Evolutionary conservation across 2,797 vertebrate genomes (phyloP), one percentile per base, ranked within the genome.

Genomic region (Sciaenops ocellatus): DNA sequence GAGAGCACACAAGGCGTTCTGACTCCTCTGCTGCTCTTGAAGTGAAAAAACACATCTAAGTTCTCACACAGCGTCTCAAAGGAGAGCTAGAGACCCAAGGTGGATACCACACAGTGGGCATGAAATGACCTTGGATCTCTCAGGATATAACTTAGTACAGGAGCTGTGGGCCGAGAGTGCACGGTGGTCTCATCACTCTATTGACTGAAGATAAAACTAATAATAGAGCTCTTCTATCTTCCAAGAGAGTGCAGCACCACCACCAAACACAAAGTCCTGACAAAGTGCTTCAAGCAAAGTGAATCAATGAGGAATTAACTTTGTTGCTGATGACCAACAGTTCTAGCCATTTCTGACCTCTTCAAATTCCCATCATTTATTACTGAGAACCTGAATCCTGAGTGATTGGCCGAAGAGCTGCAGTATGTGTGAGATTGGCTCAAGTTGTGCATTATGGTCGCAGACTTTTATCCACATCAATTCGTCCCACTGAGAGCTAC

Each of bases 41-140:
- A 79, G 42, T 5, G 8, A 28, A 77, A 64, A 68, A 38, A 38
- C 3, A 6, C 12, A 60, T 46, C 52, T 52, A 48, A 69, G 73
- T 34, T 26, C 3, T 52, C 57, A 56, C 3, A 0, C 8, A 17
- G 22, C 11, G 15, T 41, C 46, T 70, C 26, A 46, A 68, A 76
- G 11, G 1, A 48, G 44, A 60, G 44, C 70, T 44, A 2, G 38
- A 78, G 26, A 68, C 76, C 16, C 34, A 22, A 62, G 61, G 57
- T 65, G 68, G 72, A 54, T 17, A 47, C 44, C 28, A 44, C 61
- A 56, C 17, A 44, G 57, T 47, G 52, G 62, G 50, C 34, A 62
- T 10, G 47, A 69, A 64, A 60, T 79, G 72, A 85, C 81, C 84
- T 84, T 52, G 66, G 73, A 73, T 81, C 30, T 30, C 28, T 69